A percentile compares a stretch with the other conserved stretches of the same genome.
phyloP scores from a whole-genome alignment of 2,888 invertebrate genomes.

The Atrina japonica region DNA sequence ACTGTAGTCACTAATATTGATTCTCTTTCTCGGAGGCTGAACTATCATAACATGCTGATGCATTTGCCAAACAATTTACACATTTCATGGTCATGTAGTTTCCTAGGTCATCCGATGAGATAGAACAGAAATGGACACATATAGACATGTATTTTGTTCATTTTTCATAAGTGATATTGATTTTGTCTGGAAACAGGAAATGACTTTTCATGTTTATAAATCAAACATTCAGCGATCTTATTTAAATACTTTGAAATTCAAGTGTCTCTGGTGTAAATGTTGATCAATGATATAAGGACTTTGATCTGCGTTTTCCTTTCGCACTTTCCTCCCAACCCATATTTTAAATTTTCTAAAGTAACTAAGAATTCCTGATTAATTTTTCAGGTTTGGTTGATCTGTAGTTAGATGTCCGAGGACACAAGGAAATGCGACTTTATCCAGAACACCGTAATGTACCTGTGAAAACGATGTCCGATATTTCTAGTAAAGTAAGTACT shows the following conservation, averaged over 20 bases:
- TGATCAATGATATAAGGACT: no score
- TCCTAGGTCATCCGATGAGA: neutral
- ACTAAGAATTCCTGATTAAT: neutral
- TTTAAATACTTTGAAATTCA: no score
- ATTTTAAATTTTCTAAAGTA: no score
- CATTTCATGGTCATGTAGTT: neutral
- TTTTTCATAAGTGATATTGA: neutral
- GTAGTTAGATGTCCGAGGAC: conserved; percentile 10
- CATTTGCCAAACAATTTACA: no score
- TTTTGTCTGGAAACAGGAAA: neutral
- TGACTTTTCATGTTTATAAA: neutral
- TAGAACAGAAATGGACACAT: neutral
- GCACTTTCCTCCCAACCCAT: no score
- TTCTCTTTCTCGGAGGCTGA: neutral
- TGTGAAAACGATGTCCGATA: conserved; percentile 34
- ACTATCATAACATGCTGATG: neutral
- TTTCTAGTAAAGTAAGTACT: conserved; percentile 31
- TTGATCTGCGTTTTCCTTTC: no score
- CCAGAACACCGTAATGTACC: conserved; percentile 8
- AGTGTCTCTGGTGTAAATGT: no score
- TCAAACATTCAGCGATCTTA: no score
- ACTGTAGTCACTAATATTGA: neutral
- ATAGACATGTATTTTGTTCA: neutral
- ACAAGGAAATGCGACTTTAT: conserved; percentile 23
- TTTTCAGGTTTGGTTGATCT: neutral